Evolutionary conservation across 2,888 invertebrate genomes (phyloP).

Genomic region (Brenthis daphne): DNA sequence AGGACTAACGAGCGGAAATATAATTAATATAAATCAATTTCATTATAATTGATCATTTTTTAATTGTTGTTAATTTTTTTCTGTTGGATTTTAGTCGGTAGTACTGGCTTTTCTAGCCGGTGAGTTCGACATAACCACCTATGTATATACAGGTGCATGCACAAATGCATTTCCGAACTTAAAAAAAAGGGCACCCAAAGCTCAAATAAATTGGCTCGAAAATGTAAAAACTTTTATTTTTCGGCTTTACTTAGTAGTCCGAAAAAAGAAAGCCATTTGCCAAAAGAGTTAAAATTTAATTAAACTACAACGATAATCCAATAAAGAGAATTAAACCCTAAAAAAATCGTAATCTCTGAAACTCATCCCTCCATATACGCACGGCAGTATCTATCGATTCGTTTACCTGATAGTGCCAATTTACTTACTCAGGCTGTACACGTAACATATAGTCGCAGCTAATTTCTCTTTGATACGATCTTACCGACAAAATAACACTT

Average conservation of each 20-base stretch:
- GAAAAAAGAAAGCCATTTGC: too few relatives aligned
- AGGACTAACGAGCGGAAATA: background rate
- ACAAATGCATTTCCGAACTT: background rate
- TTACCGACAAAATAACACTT: constrained; percentile 15
- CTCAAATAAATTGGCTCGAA: too few relatives aligned
- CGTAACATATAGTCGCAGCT: constrained; percentile 16
- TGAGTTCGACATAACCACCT: too few relatives aligned
- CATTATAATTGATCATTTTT: too few relatives aligned
- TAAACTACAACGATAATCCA: background rate
- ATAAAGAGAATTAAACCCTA: background rate
- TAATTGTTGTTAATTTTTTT: too few relatives aligned
- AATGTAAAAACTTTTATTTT: too few relatives aligned
- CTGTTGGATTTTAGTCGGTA: too few relatives aligned
- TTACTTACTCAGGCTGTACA: constrained; percentile 9
- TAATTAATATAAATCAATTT: too few relatives aligned
- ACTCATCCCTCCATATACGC: background rate
- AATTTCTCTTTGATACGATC: constrained; percentile 23
- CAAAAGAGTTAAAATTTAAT: background rate
- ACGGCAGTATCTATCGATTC: background rate
- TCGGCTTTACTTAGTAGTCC: too few relatives aligned
- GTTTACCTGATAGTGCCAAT: background rate
- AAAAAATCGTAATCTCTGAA: background rate
- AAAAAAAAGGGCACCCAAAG: background rate
- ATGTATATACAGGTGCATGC: too few relatives aligned
- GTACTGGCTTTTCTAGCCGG: too few relatives aligned